Evolutionary conservation across 2,113 vertebrate species (phyloP).

Genomic region (Phylloscopus trochilus): DNA sequence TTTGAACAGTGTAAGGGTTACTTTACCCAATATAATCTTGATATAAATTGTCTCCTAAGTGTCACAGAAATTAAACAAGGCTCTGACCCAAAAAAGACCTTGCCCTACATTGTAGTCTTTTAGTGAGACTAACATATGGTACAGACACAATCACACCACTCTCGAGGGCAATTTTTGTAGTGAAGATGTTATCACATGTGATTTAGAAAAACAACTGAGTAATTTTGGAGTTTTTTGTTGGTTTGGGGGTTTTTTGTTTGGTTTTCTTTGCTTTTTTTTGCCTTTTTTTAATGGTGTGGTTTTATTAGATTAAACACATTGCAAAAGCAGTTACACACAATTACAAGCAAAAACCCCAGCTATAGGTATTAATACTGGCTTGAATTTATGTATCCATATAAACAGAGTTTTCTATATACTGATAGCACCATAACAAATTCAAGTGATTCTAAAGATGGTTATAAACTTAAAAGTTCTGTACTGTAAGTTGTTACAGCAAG

Average conservation of each 20-base stretch:
- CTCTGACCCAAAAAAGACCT: conserved; percentile 20
- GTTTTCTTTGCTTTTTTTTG: not conserved
- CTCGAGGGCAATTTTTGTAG: not conserved
- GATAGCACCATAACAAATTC: conserved; percentile 77
- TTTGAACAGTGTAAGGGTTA: not conserved
- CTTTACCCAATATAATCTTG: not conserved
- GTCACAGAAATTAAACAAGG: conserved; percentile 43
- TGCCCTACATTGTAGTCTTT: not conserved
- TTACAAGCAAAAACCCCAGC: not conserved
- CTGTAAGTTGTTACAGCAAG: conserved; percentile 16
- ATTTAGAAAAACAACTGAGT: conserved; percentile 60
- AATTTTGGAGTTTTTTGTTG: not conserved
- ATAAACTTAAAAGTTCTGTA: conserved; percentile 34
- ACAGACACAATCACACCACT: not conserved
- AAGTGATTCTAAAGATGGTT: conserved; percentile 67
- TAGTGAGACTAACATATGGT: conserved; percentile 38
- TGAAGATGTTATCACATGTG: conserved; percentile 13
- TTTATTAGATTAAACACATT: conserved; percentile 50
- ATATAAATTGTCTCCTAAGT: conserved; percentile 38
- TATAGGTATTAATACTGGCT: conserved; percentile 2
- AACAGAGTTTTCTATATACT: conserved; percentile 25
- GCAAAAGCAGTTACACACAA: conserved; percentile 55
- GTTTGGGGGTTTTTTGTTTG: not conserved
- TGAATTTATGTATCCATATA: not conserved
- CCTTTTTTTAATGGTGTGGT: conserved; percentile 14